These are phyloP conservation scores for Ceramica pisi DNA, from an alignment of 2,888 invertebrate genomes.

Conservation along the genomic window DNA sequence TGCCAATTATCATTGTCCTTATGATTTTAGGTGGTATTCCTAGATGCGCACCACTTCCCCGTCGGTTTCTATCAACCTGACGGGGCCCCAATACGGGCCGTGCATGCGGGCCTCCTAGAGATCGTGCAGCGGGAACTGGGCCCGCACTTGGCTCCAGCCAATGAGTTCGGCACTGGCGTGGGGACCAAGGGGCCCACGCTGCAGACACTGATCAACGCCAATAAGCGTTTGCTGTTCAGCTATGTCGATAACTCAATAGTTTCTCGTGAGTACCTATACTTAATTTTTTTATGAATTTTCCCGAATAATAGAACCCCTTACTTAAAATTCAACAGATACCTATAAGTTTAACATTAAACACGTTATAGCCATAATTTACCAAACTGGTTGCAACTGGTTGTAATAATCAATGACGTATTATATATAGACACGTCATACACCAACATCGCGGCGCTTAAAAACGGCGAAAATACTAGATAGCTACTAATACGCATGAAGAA, in stretches of 20 bases:
- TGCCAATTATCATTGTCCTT: not conserved
- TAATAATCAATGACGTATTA: too few species aligned
- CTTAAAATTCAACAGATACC: too few species aligned
- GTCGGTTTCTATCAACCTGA: conserved; percentile 90
- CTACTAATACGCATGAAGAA: too few species aligned
- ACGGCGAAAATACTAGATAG: too few species aligned
- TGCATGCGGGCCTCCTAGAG: conserved; percentile 90
- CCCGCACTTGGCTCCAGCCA: conserved; percentile 87
- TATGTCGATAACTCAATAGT: conserved; percentile 89
- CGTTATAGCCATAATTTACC: not conserved
- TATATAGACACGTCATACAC: too few species aligned
- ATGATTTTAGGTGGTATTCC: conserved; percentile 91
- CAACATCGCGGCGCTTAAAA: too few species aligned
- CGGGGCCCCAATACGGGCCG: conserved; percentile 83
- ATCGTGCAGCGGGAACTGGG: conserved; percentile 90
- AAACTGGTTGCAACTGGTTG: not conserved
- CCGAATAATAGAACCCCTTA: not conserved
- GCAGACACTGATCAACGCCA: conserved; percentile 84
- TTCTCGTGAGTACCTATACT: conserved; percentile 75
- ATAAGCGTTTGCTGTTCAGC: conserved; percentile 89
- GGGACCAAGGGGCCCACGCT: conserved; percentile 87
- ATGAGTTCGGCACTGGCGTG: conserved; percentile 80
- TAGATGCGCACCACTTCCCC: conserved; percentile 96
- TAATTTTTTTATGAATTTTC: not conserved
- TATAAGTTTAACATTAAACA: not conserved